Evolutionary conservation across 2,888 invertebrate genomes (phyloP), one percentile per base, ranked within the genome.

Genomic region (Heliconius sara): DNA sequence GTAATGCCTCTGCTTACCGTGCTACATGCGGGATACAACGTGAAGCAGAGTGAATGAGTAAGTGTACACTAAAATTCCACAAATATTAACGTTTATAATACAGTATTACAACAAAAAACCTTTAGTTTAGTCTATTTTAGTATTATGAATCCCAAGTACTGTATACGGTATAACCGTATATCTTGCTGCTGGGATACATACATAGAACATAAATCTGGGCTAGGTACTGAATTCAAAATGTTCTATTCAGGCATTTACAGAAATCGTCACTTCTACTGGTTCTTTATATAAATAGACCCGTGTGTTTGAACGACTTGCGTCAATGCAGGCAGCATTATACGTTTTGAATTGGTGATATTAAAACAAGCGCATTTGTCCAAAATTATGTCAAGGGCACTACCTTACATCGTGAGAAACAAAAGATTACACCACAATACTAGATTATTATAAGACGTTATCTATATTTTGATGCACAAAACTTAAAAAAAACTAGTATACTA

Each of bases 401-500:
- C 30, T 57, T 34, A 39, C 13, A 60, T 27, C 43, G 43, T 63
- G 75, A 75, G 73, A 73, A 73, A 73, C 73, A 60, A 60, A 73
- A 75, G 75, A 75, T 65, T 65, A 63, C 25, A 75, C 57, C 52
- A 72, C 72, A 60, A 63, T 65, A 27, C 27, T 43, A 34, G 72
- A 74, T 57, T 67, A 72, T 66, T 73, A 52, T 22, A 27, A 13
- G 43, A 39, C 22, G 34, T 75, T 79, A 81, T 81, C 79, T 79
- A 43, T 74, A 43, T 74, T 80, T 70, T 81, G 74, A 81, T 81
- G 57, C 57, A 75, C 68, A 66, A 79, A 77, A 79, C 74, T 77
- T 79, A 30, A 76, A 73, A 79, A 78, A 80, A 80, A 79, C 60
- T 67, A 72, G 27, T 66, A 71, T 22, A 39, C 34, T 39, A 43